phyloP scores from a whole-genome alignment of 2,888 invertebrate species.

The Vesta saturnalis region DNA sequence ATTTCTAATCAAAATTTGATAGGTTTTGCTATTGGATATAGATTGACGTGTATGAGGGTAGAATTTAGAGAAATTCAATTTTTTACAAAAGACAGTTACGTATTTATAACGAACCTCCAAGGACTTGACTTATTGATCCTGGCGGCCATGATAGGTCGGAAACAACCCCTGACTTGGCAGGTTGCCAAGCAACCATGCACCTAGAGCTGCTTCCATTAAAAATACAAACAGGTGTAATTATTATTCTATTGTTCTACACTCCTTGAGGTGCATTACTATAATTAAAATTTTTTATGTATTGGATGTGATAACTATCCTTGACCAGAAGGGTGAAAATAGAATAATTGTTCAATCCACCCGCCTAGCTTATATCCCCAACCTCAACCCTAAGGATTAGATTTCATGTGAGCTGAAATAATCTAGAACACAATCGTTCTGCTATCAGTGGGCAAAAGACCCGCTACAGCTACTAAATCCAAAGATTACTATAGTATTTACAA shows the following conservation, averaged over 20 bases:
- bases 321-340: neutral
- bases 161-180: constrained; percentile 48
- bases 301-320: neutral
- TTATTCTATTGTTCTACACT: no score
- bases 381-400: constrained; percentile 38
- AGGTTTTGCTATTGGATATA: constrained; percentile 17
- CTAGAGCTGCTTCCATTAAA: constrained; percentile 44
- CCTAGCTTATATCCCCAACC: constrained; percentile 17
- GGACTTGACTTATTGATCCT: constrained; percentile 62
- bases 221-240: constrained; percentile 7
- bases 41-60: neutral
- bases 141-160: constrained; percentile 57
- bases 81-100: constrained; percentile 11
- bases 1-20: constrained; percentile 18
- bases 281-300: neutral
- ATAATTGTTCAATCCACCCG: constrained; percentile 16
- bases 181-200: constrained; percentile 57
- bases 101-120: constrained; percentile 49
- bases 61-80: neutral
- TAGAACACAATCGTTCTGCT: constrained; percentile 44
- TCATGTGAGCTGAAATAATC: constrained; percentile 43
- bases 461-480: constrained; percentile 21
- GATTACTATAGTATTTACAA: constrained; percentile 42
- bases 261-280: neutral
- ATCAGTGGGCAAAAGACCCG: constrained; percentile 34